Conservation (phyloP, 2,797 vertebrate species). For the Poeciliopsis paucimaculata region DNA sequence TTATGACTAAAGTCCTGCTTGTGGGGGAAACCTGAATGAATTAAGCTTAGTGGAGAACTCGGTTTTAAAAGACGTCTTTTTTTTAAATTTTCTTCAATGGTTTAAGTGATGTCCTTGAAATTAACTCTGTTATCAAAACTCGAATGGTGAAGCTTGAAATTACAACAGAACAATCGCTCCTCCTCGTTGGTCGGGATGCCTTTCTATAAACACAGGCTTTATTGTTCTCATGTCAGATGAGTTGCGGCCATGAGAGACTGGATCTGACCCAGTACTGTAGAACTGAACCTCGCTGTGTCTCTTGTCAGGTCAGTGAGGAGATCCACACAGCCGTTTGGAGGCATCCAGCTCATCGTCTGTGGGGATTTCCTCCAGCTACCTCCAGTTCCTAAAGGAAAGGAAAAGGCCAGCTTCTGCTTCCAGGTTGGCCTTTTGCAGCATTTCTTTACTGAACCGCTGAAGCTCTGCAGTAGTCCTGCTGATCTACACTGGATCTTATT, state of each 20-base stretch:
- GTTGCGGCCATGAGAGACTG: background rate
- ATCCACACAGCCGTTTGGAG: conserved; percentile 91
- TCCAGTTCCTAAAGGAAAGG: conserved; percentile 88
- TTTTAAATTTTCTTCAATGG: no score
- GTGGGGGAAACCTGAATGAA: background rate
- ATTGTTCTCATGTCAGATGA: background rate
- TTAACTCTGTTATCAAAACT: background rate
- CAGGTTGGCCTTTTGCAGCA: conserved; percentile 83
- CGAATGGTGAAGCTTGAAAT: background rate
- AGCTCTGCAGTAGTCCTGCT: background rate
- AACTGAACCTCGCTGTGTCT: background rate
- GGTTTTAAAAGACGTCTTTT: background rate
- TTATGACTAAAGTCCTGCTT: background rate
- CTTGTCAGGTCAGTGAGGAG: conserved; percentile 85
- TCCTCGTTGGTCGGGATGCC: background rate
- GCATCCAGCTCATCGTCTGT: conserved; percentile 95
- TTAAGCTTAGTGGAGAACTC: background rate
- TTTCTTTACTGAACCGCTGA: background rate
- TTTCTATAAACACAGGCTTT: background rate
- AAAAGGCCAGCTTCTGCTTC: conserved; percentile 90
- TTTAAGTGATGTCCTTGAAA: background rate
- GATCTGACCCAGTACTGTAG: background rate
- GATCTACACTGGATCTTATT: background rate
- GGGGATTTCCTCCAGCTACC: conserved; percentile 97
- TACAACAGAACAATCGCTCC: background rate